phyloP scores from a whole-genome alignment of 2,113 vertebrate genomes.

The Cyphomyrus discorhynchus region DNA sequence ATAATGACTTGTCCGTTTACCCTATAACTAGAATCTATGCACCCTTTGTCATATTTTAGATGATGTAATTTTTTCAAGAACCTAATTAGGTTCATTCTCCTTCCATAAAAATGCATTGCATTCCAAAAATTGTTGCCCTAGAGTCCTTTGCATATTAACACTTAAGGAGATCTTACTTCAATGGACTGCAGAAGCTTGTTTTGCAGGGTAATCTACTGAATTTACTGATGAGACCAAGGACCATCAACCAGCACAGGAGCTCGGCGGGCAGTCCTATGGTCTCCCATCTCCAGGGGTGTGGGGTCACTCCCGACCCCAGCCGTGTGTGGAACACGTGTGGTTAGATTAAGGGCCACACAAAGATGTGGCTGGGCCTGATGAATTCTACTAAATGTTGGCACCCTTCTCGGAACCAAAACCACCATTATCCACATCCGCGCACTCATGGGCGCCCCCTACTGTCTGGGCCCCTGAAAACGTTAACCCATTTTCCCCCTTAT shows the following conservation, averaged over 20 bases:
- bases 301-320: neutral
- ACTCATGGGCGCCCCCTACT: neutral
- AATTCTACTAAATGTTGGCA: neutral
- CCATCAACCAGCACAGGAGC: neutral
- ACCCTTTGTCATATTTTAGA: neutral
- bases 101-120: neutral
- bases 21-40: neutral
- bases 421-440: neutral
- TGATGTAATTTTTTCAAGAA: neutral
- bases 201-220: neutral
- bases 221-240: neutral
- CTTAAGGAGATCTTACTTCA: neutral
- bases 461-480: neutral
- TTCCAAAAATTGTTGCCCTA: neutral
- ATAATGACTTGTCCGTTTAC: neutral
- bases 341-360: neutral
- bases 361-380: neutral
- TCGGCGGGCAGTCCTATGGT: neutral
- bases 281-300: neutral
- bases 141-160: neutral
- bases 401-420: neutral
- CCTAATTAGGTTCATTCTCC: neutral
- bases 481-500: neutral
- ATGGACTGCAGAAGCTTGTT: neutral
- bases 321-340: neutral